phyloP scores from a whole-genome alignment of 1,140 invertebrate species.

The Calosoma granatense region DNA sequence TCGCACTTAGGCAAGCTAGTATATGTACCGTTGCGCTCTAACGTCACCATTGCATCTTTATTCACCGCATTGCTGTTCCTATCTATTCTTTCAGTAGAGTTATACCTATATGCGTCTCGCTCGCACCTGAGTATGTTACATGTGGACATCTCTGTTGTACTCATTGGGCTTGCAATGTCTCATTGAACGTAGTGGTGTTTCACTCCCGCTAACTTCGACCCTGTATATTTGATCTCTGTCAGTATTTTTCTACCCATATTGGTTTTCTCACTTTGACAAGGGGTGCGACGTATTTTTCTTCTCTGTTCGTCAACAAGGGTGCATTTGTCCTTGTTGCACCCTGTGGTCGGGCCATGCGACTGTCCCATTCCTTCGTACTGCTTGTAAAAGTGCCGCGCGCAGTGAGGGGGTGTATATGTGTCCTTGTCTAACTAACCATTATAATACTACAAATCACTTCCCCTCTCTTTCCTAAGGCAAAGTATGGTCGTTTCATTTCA shows the following conservation, averaged over 20 bases:
- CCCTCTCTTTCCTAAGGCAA: conserved; percentile 18
- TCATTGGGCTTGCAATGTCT: conserved; percentile 4
- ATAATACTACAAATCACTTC: conserved; percentile 30
- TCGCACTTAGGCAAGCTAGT: conserved; percentile 8
- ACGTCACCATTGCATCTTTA: conserved; percentile 5
- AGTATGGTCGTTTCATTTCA: conserved; percentile 19
- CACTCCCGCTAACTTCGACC: not conserved
- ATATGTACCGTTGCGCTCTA: not conserved
- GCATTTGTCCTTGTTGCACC: not conserved
- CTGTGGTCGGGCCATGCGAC: conserved; percentile 22
- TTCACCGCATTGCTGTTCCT: conserved; percentile 1
- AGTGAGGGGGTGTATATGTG: not conserved
- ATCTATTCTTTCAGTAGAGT: conserved; percentile 1
- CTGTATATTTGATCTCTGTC: conserved; percentile 8
- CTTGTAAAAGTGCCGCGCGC: conserved; percentile 25
- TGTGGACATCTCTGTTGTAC: not conserved
- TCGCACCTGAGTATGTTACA: not conserved
- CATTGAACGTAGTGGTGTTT: not conserved
- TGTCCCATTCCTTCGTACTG: conserved; percentile 23
- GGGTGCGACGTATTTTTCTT: conserved; percentile 26
- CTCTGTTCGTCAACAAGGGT: conserved; percentile 17
- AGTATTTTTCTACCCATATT: not conserved
- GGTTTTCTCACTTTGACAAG: conserved; percentile 22
- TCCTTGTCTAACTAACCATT: conserved; percentile 21
- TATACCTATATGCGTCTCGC: not conserved